Conservation (phyloP, 2,113 vertebrate genomes). For the Galbula dea region DNA sequence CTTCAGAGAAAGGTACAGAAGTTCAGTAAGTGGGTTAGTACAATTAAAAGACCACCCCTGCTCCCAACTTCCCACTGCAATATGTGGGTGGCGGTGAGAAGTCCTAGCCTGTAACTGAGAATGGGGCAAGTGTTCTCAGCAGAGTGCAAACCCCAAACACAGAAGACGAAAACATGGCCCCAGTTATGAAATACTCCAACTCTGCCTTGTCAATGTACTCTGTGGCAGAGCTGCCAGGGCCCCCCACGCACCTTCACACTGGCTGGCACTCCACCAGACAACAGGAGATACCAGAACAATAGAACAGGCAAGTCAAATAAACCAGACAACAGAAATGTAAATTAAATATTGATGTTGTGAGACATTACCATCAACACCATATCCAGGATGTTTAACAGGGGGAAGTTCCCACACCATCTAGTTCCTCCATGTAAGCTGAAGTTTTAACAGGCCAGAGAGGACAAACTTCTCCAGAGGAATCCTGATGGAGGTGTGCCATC, state of each 20-base stretch:
- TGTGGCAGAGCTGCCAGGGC: neutral
- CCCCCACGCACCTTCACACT: neutral
- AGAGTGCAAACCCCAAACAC: neutral
- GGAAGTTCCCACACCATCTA: neutral
- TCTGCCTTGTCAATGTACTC: neutral
- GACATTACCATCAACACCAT: neutral
- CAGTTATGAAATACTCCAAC: neutral
- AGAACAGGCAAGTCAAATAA: neutral
- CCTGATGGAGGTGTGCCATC: neutral
- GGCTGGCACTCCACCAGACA: neutral
- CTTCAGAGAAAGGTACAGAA: accelerated
- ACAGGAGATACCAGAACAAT: neutral
- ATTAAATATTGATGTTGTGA: neutral
- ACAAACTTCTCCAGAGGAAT: neutral
- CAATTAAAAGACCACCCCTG: neutral
- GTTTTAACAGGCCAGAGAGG: neutral
- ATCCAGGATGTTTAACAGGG: neutral
- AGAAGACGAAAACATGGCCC: neutral
- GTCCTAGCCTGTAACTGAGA: neutral
- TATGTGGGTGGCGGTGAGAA: accelerated
- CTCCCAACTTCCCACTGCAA: neutral
- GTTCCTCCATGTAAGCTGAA: neutral
- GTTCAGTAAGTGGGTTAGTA: neutral
- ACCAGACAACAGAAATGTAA: neutral
- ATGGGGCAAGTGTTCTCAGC: accelerated